phyloP scores from a whole-genome alignment of 2,113 vertebrate species.

The Heterochromis multidens region DNA sequence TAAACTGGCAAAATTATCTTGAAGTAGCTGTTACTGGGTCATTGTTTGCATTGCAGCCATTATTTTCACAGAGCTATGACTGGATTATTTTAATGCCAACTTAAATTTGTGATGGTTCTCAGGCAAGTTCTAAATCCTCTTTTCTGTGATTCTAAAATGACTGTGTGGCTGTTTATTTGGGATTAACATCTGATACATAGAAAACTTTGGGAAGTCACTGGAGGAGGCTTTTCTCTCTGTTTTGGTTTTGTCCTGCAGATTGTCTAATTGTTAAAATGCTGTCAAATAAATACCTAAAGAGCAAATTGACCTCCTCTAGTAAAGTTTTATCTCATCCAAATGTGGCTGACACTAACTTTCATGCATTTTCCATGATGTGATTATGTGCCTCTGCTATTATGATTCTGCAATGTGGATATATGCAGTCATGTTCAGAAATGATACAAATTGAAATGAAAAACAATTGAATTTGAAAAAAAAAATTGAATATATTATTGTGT shows the following conservation, averaged over 20 bases:
- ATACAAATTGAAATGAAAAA: neutral
- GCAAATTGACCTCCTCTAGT: neutral
- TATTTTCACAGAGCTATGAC: neutral
- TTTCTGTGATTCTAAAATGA: neutral
- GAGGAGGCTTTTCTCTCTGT: neutral
- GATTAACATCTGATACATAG: neutral
- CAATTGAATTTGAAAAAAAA: neutral
- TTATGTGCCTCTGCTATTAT: neutral
- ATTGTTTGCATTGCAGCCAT: neutral
- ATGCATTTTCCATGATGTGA: neutral
- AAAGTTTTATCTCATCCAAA: neutral
- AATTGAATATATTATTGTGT: neutral
- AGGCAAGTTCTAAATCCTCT: neutral
- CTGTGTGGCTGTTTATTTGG: neutral
- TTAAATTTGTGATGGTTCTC: neutral
- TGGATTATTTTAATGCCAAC: neutral
- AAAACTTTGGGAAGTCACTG: neutral
- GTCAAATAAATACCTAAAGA: neutral
- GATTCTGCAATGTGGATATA: neutral
- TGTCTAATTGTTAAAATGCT: no score
- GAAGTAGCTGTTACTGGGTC: neutral
- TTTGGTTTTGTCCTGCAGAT: neutral
- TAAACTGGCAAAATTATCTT: neutral
- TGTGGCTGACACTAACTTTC: neutral
- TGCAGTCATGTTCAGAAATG: neutral